Evolutionary conservation across 2,113 vertebrate species (phyloP), one percentile per base, ranked within the genome.

Genomic region (Brachypteracias leptosomus): DNA sequence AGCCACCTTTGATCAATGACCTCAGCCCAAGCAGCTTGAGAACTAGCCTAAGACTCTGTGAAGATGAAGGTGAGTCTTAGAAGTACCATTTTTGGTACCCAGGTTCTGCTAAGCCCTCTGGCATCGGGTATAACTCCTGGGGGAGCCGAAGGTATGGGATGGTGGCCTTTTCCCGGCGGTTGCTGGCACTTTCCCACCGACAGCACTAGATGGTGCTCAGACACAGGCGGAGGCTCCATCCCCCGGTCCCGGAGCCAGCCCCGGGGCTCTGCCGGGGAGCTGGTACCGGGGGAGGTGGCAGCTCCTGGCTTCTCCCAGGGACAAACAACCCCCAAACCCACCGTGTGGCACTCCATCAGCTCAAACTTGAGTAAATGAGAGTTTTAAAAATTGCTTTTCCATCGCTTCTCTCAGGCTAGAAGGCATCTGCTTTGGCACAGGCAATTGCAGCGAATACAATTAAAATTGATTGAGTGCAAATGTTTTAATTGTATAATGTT

Each of bases 381-480:
- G 74, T 33, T 83, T 92, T 78, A 62, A 94, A 91, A 93, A 96
- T 72, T 75, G 67, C 90, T 91, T 89, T 94, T 71, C 62, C 82
- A 93, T 92, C 46, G 6, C 75, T 93, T 92, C 89, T 78, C 93
- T 92, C n/a, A 2, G 80, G 84, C 78, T 79, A 79, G 91, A 76
- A 96, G 83, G 85, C 90, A 95, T 93, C 93, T 95, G 92, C 68
- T 85, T 96, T 93, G 90, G 84, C 91, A 63, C 38, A 89, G 75
- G 58, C 62, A 6, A 71, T 67, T 38, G 80, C 15, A 93, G 70
- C 0, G 75, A 96, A 96, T 85, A 86, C 90, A 71, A 96, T 97
- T 96, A 96, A 96, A 96, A 97, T 96, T 90, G 95, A 97, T 88
- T 95, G 84, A 92, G 90, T 95, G 91, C 78, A 91, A 97, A 84